Percentiles rank a stretch among this genome's conserved stretches.
phyloP scores from a whole-genome alignment of 2,888 invertebrate genomes.

The Helicoverpa assulta region DNA sequence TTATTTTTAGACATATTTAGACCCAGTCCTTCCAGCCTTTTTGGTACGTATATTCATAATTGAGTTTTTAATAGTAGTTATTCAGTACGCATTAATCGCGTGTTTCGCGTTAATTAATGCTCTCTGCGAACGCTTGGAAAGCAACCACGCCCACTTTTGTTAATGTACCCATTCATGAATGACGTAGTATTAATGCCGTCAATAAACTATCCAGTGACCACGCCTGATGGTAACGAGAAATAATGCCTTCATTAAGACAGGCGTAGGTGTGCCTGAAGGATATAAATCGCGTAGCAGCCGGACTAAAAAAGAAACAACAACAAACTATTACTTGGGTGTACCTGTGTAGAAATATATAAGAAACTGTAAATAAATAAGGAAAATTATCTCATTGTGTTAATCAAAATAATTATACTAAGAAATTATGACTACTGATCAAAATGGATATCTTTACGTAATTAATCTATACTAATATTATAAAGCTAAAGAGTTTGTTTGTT shows the following conservation, averaged over 20 bases:
- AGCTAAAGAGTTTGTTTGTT: too few species aligned
- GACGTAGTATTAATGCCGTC: conserved; percentile 19
- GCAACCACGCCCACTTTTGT: conserved; percentile 17
- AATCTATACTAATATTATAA: too few species aligned
- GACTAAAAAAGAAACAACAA: neutral
- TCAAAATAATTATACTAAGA: neutral
- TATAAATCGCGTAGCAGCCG: neutral
- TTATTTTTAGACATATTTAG: neutral
- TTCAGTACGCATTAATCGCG: neutral
- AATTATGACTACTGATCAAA: conserved; percentile 18
- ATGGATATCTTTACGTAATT: too few species aligned
- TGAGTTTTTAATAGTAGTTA: neutral
- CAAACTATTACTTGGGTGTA: neutral
- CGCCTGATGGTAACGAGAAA: conserved; percentile 42
- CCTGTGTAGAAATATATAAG: too few species aligned
- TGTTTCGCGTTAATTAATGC: neutral
- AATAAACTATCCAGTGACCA: conserved; percentile 26
- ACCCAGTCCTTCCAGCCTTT: too few species aligned
- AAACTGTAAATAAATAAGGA: neutral
- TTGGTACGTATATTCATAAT: too few species aligned
- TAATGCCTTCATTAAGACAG: conserved; percentile 32
- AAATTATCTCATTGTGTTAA: too few species aligned
- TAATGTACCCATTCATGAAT: conserved; percentile 21
- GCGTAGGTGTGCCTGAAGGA: conserved; percentile 6
- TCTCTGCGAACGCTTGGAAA: conserved; percentile 5